phyloP scores from a whole-genome alignment of 2,888 invertebrate genomes.

The Orthosia gothica region DNA sequence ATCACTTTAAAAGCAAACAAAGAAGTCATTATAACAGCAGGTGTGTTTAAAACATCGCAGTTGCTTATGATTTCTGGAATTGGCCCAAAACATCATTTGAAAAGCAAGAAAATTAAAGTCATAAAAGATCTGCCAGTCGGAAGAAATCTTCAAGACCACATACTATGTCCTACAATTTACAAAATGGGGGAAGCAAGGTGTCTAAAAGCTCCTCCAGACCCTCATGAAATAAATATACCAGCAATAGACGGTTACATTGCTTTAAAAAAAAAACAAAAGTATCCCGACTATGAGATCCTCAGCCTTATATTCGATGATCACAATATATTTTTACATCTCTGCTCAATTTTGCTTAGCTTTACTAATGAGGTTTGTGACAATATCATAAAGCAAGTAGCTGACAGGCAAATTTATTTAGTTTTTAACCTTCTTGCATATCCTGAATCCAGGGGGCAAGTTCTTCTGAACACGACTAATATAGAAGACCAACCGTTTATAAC shows the following conservation, averaged over 20 bases:
- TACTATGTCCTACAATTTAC: constrained; percentile 70
- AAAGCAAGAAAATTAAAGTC: constrained; percentile 75
- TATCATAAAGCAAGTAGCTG: constrained; percentile 5
- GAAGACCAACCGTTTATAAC: constrained; percentile 15
- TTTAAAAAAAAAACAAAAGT: constrained; percentile 3
- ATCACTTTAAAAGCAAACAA: constrained; percentile 76
- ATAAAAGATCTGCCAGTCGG: constrained; percentile 85
- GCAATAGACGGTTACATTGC: constrained; percentile 11
- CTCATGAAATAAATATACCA: not conserved
- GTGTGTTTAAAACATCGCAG: constrained; percentile 85
- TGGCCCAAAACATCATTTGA: constrained; percentile 81
- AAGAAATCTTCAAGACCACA: constrained; percentile 85
- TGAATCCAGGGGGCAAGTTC: constrained; percentile 17
- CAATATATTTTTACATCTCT: constrained; percentile 16
- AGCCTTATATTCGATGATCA: constrained; percentile 18
- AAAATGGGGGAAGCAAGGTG: constrained; percentile 13
- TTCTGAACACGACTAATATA: constrained; percentile 13
- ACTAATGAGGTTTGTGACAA: constrained; percentile 14
- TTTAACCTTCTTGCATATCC: constrained; percentile 6
- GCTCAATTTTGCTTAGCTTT: constrained; percentile 10
- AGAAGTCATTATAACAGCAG: constrained; percentile 87
- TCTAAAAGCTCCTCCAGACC: not conserved
- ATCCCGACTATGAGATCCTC: constrained; percentile 23
- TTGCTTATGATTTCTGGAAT: constrained; percentile 87
- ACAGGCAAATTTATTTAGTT: constrained; percentile 22